Conservation (phyloP, 2,797 vertebrate species). For the Gymnothorax reevesii region DNA sequence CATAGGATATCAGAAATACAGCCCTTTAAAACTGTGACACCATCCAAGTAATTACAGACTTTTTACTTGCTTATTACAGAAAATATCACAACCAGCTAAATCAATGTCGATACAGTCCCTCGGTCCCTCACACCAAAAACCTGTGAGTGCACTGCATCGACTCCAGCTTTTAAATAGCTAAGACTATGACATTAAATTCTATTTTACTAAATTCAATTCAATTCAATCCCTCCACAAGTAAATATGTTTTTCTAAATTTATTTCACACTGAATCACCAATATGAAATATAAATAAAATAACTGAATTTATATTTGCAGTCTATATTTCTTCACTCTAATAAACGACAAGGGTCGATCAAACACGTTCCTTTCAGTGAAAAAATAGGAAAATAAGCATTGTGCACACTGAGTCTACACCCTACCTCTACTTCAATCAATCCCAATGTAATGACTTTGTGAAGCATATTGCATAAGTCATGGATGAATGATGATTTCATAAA, state of each 20-base stretch:
- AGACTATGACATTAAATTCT: neutral
- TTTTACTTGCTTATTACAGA: neutral
- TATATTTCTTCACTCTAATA: neutral
- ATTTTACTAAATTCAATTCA: neutral
- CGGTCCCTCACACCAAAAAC: neutral
- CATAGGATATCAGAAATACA: too few relatives aligned
- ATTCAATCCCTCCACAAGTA: neutral
- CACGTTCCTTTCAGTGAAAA: neutral
- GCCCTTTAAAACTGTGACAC: too few relatives aligned
- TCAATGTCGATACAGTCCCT: neutral
- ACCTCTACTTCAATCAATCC: neutral
- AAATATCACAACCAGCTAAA: neutral
- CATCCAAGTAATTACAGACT: too few relatives aligned
- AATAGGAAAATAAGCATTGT: neutral
- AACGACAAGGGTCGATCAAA: neutral
- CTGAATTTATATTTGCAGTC: neutral
- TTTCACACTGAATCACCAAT: neutral
- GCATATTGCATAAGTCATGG: neutral
- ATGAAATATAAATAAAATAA: neutral
- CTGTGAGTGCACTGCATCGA: neutral
- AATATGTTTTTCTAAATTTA: neutral
- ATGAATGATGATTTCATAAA: neutral
- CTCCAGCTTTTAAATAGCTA: neutral
- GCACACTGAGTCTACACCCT: neutral
- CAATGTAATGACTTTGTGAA: neutral